Evolutionary conservation across 2,113 vertebrate species (phyloP).

Genomic region (Todiramphus saurophagus): DNA sequence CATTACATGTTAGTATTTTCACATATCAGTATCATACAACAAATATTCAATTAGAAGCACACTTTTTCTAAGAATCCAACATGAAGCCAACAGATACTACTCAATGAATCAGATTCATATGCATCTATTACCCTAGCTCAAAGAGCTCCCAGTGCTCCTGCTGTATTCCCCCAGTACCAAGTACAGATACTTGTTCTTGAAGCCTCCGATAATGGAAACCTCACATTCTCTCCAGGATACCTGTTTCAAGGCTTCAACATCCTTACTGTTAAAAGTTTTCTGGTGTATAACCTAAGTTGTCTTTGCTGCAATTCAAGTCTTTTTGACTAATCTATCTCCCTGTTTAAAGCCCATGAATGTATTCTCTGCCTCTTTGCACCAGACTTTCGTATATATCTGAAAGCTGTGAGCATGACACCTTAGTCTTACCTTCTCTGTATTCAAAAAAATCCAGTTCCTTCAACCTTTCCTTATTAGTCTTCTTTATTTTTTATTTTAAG

Average conservation of each 20-base stretch:
- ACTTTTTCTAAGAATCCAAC: not conserved
- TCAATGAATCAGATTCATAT: not conserved
- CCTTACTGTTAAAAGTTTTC: not conserved
- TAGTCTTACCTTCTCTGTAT: not conserved
- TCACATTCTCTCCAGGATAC: not conserved
- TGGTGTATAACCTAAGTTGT: not conserved
- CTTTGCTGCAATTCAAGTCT: not conserved
- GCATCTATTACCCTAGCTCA: not conserved
- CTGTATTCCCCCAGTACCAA: not conserved
- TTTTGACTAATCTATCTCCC: not conserved
- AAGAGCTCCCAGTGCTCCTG: not conserved
- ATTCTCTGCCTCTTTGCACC: not conserved
- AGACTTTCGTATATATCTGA: not conserved
- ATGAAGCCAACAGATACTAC: not conserved
- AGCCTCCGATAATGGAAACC: not conserved
- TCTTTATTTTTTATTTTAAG: not conserved
- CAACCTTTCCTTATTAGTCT: not conserved
- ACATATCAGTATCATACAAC: not conserved
- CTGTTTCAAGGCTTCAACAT: not conserved
- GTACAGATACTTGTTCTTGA: not conserved
- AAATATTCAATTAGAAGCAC: not conserved
- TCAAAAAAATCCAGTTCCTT: not conserved
- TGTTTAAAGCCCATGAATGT: not conserved
- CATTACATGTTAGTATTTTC: not conserved
- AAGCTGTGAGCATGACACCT: not conserved